These are phyloP conservation scores for Picathartes gymnocephalus DNA, from an alignment of 2,113 vertebrate species.

Conservation along the genomic window DNA sequence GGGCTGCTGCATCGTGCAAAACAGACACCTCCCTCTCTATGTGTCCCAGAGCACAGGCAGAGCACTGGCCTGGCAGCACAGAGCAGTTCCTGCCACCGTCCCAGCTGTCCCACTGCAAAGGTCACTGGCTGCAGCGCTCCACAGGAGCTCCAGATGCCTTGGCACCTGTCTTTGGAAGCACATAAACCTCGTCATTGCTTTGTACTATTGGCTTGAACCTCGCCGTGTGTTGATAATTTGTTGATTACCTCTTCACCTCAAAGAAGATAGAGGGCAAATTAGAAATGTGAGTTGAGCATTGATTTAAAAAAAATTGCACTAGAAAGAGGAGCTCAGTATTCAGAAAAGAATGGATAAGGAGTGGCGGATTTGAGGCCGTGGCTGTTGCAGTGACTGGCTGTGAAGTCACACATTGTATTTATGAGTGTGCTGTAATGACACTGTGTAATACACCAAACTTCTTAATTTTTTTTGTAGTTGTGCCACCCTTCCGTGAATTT, in stretches of 20 bases:
- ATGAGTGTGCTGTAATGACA: too few species aligned
- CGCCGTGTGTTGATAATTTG: neutral
- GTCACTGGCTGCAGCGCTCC: neutral
- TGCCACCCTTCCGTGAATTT: neutral
- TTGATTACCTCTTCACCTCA: neutral
- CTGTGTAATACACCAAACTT: too few species aligned
- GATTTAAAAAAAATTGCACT: neutral
- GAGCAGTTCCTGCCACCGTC: accelerated
- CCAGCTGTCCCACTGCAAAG: accelerated
- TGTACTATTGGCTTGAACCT: neutral
- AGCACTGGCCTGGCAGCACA: neutral
- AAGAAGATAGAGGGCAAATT: neutral
- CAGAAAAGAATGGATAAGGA: neutral
- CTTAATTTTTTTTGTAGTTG: neutral
- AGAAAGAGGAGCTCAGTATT: neutral
- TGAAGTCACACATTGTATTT: accelerated
- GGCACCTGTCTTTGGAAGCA: neutral
- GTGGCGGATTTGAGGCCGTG: neutral
- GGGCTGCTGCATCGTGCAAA: neutral
- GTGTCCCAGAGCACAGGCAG: neutral
- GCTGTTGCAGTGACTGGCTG: neutral
- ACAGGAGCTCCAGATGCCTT: neutral
- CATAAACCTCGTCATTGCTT: neutral
- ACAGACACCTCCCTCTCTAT: too few species aligned
- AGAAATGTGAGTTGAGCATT: neutral